Conservation (phyloP, 2,888 invertebrate species). For the Marasmarcha lunaedactyla region DNA sequence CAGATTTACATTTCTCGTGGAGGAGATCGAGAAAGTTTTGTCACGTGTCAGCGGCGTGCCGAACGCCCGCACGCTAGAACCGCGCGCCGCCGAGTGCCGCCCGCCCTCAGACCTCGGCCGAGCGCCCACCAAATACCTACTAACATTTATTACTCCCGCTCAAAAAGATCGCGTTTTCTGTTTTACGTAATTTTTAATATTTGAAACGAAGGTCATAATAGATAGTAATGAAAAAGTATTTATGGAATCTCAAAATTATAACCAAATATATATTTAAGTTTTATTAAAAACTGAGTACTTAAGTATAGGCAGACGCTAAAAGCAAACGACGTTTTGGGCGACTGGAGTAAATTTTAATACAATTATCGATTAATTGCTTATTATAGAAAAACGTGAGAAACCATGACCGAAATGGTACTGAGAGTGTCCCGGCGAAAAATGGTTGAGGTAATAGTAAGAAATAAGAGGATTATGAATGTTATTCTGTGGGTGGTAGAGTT, state of each 20-base stretch:
- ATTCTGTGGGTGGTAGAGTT: constrained; percentile 49
- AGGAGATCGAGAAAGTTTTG: constrained; percentile 67
- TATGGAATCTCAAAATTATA: too few species aligned
- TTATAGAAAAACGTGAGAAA: constrained; percentile 25
- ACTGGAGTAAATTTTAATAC: background rate
- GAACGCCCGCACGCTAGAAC: constrained; percentile 66
- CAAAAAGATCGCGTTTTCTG: constrained; percentile 16
- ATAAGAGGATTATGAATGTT: constrained; percentile 30
- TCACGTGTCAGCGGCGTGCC: constrained; percentile 54
- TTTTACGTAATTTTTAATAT: constrained; percentile 3
- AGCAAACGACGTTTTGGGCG: too few species aligned
- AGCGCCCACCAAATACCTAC: constrained; percentile 19
- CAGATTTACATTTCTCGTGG: constrained; percentile 66
- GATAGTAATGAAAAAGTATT: too few species aligned
- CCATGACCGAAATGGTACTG: constrained; percentile 26
- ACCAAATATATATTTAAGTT: too few species aligned
- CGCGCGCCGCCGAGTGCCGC: constrained; percentile 66
- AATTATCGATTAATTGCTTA: background rate
- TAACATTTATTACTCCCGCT: constrained; percentile 14
- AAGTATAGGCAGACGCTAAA: too few species aligned
- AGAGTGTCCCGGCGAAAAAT: constrained; percentile 18
- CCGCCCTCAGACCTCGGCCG: constrained; percentile 42
- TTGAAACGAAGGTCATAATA: too few species aligned
- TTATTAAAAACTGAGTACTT: too few species aligned
- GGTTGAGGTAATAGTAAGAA: constrained; percentile 20